A percentile compares a stretch with the other conserved stretches of the same genome.
phyloP scores from a whole-genome alignment of 2,888 invertebrate species.

The Pterobdella sp. region DNA sequence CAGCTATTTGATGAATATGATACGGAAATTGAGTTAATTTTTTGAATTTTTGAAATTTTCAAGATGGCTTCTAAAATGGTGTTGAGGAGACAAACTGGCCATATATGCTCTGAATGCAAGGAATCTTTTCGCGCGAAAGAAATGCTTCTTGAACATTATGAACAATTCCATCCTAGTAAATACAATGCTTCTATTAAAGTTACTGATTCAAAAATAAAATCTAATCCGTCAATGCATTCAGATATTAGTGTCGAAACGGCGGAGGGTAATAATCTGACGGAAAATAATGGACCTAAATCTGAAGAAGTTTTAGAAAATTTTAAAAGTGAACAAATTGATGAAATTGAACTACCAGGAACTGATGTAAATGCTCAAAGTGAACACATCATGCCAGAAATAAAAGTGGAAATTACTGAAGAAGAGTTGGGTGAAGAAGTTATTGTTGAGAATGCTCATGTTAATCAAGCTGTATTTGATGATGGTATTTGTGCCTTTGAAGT shows the following conservation, averaged over 20 bases:
- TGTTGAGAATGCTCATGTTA: neutral
- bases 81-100: conserved; percentile 24
- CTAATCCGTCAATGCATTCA: neutral
- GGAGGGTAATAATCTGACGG: neutral
- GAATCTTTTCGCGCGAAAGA: conserved; percentile 25
- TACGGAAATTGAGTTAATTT: neutral
- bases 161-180: conserved; percentile 6
- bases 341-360: neutral
- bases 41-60: neutral
- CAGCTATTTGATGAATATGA: neutral
- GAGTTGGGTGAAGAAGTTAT: conserved; percentile 8
- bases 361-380: neutral
- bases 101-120: conserved; percentile 26
- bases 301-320: neutral
- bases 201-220: neutral
- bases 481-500: conserved; percentile 28
- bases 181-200: neutral
- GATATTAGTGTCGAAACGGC: neutral
- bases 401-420: conserved; percentile 2
- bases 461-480: conserved; percentile 16
- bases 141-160: conserved; percentile 21
- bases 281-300: neutral
- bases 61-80: conserved; percentile 28
- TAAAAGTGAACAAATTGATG: neutral
- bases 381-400: neutral